Percentiles rank a stretch among this genome's conserved stretches.
Conservation (phyloP, 2,113 vertebrate species). For the Urocitellus parryii region DNA sequence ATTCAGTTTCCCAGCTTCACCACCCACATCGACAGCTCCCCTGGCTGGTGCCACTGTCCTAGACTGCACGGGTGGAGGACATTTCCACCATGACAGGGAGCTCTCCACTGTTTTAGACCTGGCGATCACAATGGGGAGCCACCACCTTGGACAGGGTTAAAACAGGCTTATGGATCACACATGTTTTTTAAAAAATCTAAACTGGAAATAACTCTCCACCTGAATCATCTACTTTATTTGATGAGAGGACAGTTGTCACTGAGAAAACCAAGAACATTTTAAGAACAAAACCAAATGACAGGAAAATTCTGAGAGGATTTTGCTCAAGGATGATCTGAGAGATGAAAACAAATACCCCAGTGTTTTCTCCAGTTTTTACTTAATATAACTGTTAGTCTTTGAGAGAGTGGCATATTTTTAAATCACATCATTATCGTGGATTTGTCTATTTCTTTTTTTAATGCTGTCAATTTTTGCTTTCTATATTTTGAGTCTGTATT, state of each 20-base stretch:
- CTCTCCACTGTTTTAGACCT: neutral
- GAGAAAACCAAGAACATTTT: neutral
- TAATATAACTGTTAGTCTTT: neutral
- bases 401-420: neutral
- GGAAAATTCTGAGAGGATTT: neutral
- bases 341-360: neutral
- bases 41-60: neutral
- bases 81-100: neutral
- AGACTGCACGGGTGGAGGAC: neutral
- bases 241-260: neutral
- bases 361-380: neutral
- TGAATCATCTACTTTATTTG: neutral
- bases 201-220: neutral
- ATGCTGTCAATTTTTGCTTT: neutral
- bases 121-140: neutral
- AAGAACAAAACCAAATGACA: neutral
- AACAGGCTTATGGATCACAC: neutral
- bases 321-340: neutral
- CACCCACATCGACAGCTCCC: too few relatives aligned
- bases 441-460: neutral
- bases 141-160: too few relatives aligned
- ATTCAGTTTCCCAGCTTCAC: neutral
- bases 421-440: neutral
- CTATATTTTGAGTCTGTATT: neutral
- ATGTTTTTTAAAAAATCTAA: neutral